Evolutionary conservation across 2,797 vertebrate species (phyloP).

Genomic region (Nyctibius grandis): DNA sequence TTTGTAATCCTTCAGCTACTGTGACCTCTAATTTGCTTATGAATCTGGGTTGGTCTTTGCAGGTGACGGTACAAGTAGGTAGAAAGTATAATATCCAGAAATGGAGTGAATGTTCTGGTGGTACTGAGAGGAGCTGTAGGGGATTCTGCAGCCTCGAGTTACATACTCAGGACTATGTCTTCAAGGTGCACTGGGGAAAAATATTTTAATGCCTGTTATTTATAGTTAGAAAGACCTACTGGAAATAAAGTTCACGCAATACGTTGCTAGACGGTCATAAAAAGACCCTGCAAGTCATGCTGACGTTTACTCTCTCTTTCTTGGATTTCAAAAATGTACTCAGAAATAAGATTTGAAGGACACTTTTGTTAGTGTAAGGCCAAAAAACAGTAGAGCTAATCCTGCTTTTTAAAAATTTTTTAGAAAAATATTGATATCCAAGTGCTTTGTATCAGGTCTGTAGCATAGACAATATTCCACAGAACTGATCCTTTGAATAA

Average conservation of each 20-base stretch:
- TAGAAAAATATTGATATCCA: neutral
- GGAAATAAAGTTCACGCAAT: neutral
- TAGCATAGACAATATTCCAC: neutral
- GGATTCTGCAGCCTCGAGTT: neutral
- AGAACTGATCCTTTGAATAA: neutral
- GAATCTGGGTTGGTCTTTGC: neutral
- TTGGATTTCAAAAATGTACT: neutral
- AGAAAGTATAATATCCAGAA: neutral
- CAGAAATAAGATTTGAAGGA: neutral
- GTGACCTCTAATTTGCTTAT: neutral
- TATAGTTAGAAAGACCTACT: neutral
- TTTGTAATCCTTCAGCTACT: neutral
- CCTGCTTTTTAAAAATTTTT: neutral
- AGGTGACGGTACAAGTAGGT: neutral
- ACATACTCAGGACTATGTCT: too few relatives aligned
- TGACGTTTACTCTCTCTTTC: neutral
- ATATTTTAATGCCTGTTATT: neutral
- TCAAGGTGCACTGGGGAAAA: neutral
- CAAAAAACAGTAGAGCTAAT: neutral
- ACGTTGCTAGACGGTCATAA: neutral
- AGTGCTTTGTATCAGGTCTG: neutral
- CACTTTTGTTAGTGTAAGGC: neutral
- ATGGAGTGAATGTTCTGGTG: fast-evolving
- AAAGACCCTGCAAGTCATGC: neutral
- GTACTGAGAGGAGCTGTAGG: neutral